phyloP scores from a whole-genome alignment of 30 jellyfish, hydroid and myxozoan species.

The Aurelia sp. region DNA sequence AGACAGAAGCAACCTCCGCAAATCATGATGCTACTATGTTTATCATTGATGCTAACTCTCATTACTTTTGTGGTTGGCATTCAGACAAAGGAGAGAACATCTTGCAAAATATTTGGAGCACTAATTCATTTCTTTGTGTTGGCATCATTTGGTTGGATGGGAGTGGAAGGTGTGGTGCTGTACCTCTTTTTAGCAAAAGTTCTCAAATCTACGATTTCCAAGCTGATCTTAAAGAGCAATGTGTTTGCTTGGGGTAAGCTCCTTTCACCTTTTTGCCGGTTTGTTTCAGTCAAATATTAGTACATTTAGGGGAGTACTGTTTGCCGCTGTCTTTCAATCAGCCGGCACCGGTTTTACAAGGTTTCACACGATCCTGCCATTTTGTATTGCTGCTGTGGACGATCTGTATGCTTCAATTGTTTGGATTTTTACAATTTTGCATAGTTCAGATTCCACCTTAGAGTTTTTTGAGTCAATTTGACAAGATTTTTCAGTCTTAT shows the following conservation, averaged over 20 bases:
- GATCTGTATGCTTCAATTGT: no score
- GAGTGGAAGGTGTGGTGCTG: constrained; percentile 36
- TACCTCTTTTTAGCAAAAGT: constrained; percentile 33
- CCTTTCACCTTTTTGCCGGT: no score
- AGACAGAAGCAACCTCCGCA: constrained; percentile 26
- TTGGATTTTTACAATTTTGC: no score
- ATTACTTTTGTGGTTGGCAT: constrained; percentile 12
- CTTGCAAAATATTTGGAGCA: constrained; percentile 19
- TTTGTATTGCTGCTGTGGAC: no score
- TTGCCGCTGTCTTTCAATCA: no score
- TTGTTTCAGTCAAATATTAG: no score
- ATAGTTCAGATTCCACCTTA: no score
- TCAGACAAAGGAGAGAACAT: neutral
- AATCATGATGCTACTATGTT: constrained; percentile 13
- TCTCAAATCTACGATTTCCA: constrained; percentile 5
- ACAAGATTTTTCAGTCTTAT: no score
- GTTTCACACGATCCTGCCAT: no score
- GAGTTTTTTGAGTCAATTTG: no score
- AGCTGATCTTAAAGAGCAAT: constrained; percentile 23
- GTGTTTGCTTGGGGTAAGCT: constrained; percentile 64
- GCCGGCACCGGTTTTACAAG: no score
- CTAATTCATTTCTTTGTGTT: constrained; percentile 44
- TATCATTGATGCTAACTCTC: constrained; percentile 23
- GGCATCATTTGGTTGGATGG: constrained; percentile 58
- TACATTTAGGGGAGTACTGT: no score